Evolutionary conservation across 92 coral and sea anemone genomes (phyloP).

Genomic region (Meandrina meandrites): DNA sequence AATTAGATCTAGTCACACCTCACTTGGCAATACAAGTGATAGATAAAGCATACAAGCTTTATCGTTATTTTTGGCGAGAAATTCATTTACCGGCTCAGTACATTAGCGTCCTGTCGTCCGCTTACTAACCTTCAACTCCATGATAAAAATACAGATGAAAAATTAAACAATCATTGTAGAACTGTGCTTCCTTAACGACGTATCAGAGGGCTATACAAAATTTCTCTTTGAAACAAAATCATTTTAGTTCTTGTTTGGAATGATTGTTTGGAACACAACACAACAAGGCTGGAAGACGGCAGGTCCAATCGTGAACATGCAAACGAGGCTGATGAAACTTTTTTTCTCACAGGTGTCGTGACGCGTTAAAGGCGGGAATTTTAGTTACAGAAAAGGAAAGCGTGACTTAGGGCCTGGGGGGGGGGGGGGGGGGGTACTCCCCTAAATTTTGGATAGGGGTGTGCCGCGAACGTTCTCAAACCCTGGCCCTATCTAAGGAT

Average conservation of each 20-base stretch:
- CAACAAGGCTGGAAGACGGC: constrained; percentile 21
- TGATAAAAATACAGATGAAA: background rate
- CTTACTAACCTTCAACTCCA: background rate
- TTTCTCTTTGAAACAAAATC: background rate
- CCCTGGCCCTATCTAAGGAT: no score
- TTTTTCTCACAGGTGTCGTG: background rate
- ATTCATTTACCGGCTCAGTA: constrained; percentile 22
- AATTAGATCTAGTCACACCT: background rate
- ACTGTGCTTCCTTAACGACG: background rate
- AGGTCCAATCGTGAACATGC: constrained; percentile 12
- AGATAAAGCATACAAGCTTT: background rate
- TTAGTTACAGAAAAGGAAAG: background rate
- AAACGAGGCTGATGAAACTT: constrained; percentile 12
- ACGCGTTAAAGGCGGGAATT: background rate
- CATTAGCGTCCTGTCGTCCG: background rate
- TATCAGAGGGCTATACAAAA: background rate
- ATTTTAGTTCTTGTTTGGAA: background rate
- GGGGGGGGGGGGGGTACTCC: no score
- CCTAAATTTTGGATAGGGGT: no score
- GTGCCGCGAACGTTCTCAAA: no score
- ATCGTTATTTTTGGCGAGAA: background rate
- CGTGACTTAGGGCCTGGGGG: background rate
- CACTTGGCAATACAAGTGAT: background rate
- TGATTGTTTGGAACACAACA: constrained; percentile 13
- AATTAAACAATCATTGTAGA: background rate